phyloP scores from a whole-genome alignment of 2,797 vertebrate genomes.

The Echiichthys vipera region DNA sequence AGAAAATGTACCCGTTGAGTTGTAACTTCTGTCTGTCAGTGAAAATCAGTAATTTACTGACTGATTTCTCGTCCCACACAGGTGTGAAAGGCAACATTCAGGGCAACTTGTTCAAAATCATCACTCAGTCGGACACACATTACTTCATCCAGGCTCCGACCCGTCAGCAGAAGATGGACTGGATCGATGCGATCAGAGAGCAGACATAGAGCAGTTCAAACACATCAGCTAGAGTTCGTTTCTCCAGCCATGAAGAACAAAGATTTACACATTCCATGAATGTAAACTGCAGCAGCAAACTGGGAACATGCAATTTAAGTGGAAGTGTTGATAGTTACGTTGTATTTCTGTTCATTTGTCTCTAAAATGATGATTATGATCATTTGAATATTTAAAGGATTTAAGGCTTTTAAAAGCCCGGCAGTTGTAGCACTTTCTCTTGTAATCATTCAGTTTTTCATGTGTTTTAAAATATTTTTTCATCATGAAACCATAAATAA shows the following conservation, averaged over 20 bases:
- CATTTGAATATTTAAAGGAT: too few relatives aligned
- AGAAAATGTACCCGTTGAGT: not conserved
- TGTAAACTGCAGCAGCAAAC: conserved; percentile 31
- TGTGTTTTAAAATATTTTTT: not conserved
- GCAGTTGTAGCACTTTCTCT: conserved; percentile 4
- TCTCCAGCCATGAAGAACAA: not conserved
- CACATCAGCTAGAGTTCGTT: not conserved
- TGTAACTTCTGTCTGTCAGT: not conserved
- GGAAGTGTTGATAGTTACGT: not conserved
- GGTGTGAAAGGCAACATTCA: conserved; percentile 96
- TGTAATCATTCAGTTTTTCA: not conserved
- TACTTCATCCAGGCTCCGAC: conserved; percentile 96
- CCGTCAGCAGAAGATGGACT: conserved; percentile 89
- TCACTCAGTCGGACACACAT: conserved; percentile 90
- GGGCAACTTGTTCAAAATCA: conserved; percentile 97
- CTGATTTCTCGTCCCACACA: conserved; percentile 50
- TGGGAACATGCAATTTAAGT: not conserved
- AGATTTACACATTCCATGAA: conserved; percentile 70
- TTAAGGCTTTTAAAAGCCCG: not conserved
- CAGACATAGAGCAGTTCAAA: conserved; percentile 75
- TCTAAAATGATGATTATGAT: not conserved
- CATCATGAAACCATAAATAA: not conserved
- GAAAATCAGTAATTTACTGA: not conserved
- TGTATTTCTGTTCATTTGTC: not conserved
- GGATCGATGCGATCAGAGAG: conserved; percentile 93